Percentiles rank a stretch among this genome's conserved stretches.
phyloP scores from a whole-genome alignment of 2,888 invertebrate species.

The Meiosimyza decipiens region DNA sequence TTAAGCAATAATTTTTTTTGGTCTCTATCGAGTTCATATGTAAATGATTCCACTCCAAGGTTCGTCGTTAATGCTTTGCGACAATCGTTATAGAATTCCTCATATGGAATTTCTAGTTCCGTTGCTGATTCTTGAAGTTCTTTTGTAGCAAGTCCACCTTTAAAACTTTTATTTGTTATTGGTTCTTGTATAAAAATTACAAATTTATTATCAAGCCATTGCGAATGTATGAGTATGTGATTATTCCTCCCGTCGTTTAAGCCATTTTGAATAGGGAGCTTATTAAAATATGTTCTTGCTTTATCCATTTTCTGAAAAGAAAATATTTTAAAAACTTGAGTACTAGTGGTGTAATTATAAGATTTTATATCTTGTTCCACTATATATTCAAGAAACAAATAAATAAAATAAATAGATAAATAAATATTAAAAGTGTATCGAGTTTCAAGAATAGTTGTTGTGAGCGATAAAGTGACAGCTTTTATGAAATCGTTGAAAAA shows the following conservation, averaged over 20 bases:
- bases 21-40: slow-evolving; percentile 51
- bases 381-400: too few species aligned
- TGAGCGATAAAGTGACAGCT: too few species aligned
- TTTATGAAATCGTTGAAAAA: too few species aligned
- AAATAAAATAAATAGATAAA: too few species aligned
- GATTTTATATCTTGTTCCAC: too few species aligned
- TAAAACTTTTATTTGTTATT: slow-evolving; percentile 43
- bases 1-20: slow-evolving; percentile 47
- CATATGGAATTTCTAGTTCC: slow-evolving; percentile 52
- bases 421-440: not conserved
- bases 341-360: too few species aligned
- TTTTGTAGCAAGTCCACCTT: slow-evolving; percentile 45
- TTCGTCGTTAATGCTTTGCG: slow-evolving; percentile 51
- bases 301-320: slow-evolving; percentile 24
- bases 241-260: slow-evolving; percentile 44
- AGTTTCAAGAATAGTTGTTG: not conserved
- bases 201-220: slow-evolving; percentile 49
- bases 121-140: slow-evolving; percentile 51
- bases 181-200: slow-evolving; percentile 44
- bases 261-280: slow-evolving; percentile 18
- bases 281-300: slow-evolving; percentile 6
- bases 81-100: slow-evolving; percentile 52
- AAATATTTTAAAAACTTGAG: not conserved
- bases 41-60: slow-evolving; percentile 50
- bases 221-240: slow-evolving; percentile 48